These are phyloP conservation scores for Sogatella furcifera DNA, from an alignment of 1,140 invertebrate species.

Conservation along the genomic window DNA sequence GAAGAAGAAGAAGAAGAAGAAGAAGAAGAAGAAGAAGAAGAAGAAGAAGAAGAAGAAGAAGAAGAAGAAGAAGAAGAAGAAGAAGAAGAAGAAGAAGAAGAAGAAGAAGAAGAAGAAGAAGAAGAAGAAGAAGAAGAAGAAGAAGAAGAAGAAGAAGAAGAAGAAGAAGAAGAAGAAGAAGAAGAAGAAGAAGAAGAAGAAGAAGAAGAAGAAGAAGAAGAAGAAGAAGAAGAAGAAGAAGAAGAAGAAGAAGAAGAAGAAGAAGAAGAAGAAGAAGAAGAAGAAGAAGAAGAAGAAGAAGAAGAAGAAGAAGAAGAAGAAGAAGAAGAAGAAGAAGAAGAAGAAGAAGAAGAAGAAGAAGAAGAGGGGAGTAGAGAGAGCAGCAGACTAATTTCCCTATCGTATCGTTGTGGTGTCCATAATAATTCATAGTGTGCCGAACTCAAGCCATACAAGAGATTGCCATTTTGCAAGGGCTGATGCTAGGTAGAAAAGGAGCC, in stretches of 20 bases:
- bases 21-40: neutral
- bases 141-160: too few relatives aligned
- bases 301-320: neutral
- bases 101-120: neutral
- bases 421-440: too few relatives aligned
- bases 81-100: neutral
- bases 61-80: too few relatives aligned
- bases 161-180: too few relatives aligned
- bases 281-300: neutral
- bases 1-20: neutral
- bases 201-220: neutral
- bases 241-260: neutral
- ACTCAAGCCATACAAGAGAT: too few relatives aligned
- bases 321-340: neutral
- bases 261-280: neutral
- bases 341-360: neutral
- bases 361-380: neutral
- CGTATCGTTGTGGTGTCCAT: too few relatives aligned
- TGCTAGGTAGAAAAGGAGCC: too few relatives aligned
- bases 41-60: too few relatives aligned
- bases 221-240: neutral
- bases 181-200: too few relatives aligned
- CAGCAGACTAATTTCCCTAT: too few relatives aligned
- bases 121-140: too few relatives aligned
- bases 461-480: too few relatives aligned